Conservation (phyloP, 2,888 invertebrate species). For the Aleiodes leptofemur region DNA sequence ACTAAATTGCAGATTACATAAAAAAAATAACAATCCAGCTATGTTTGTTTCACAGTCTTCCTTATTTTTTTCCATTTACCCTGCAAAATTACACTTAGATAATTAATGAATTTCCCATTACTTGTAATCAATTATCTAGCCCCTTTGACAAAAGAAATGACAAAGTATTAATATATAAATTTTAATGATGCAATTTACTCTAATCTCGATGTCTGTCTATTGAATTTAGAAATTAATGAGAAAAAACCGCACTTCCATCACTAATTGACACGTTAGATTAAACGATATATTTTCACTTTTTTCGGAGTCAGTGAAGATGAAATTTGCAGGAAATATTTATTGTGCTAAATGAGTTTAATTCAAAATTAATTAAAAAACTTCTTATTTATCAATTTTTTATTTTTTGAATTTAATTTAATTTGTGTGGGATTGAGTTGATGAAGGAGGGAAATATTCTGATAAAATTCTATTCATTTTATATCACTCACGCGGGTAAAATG, state of each 20-base stretch:
- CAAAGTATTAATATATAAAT: not conserved
- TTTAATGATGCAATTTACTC: slow-evolving; percentile 1
- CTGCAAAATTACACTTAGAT: not conserved
- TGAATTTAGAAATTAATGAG: slow-evolving; percentile 13
- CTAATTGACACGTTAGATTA: slow-evolving; percentile 2
- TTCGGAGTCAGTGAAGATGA: too few relatives aligned
- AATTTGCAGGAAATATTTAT: too few relatives aligned
- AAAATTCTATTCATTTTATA: too few relatives aligned
- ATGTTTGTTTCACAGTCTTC: not conserved
- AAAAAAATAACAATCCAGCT: slow-evolving; percentile 7
- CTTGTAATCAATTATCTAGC: not conserved
- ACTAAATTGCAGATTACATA: slow-evolving; percentile 14
- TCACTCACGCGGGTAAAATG: too few relatives aligned
- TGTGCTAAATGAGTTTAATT: too few relatives aligned
- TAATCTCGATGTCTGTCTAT: slow-evolving; percentile 30
- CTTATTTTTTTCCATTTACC: not conserved
- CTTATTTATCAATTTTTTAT: too few relatives aligned
- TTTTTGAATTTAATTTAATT: too few relatives aligned
- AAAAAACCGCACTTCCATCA: not conserved
- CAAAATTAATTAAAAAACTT: too few relatives aligned
- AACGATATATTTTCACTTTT: slow-evolving; percentile 2
- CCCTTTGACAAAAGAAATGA: not conserved
- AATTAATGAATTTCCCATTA: not conserved
- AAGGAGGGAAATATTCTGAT: too few relatives aligned
- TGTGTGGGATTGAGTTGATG: too few relatives aligned